Evolutionary conservation across 2,113 vertebrate species (phyloP).

Genomic region (Buteo buteo): DNA sequence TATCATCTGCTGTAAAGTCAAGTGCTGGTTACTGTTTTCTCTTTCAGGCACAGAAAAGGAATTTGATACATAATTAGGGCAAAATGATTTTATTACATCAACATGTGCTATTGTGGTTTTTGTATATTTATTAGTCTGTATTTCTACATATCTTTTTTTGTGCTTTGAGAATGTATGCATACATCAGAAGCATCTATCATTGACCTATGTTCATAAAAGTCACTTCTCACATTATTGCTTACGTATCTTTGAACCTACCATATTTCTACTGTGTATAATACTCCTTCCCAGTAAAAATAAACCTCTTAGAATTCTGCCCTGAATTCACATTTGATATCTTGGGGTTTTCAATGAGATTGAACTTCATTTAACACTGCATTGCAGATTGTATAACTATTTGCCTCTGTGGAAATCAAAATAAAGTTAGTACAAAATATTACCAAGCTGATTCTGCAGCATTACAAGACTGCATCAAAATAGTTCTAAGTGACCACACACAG

Average conservation of each 20-base stretch:
- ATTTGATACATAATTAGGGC: background rate
- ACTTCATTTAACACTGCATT: background rate
- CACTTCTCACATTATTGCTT: background rate
- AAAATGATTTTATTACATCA: background rate
- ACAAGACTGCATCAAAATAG: background rate
- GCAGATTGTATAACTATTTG: background rate
- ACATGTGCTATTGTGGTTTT: background rate
- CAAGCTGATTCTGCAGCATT: background rate
- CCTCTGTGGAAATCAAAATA: background rate
- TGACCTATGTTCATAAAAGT: background rate
- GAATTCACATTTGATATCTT: background rate
- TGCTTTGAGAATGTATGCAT: rapidly evolving
- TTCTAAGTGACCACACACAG: constrained; percentile 16
- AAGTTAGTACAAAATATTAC: background rate
- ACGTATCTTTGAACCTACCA: rapidly evolving
- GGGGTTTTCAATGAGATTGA: background rate
- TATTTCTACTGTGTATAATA: background rate
- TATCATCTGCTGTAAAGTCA: background rate
- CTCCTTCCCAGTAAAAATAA: background rate
- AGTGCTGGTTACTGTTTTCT: background rate
- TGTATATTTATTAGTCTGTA: background rate
- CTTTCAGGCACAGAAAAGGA: background rate
- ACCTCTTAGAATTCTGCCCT: background rate
- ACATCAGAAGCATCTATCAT: background rate
- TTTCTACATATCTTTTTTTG: background rate